Base-by-base conservation (phyloP, 2,113 vertebrate genomes). In the Syngnathoides biaculeatus region DNA sequence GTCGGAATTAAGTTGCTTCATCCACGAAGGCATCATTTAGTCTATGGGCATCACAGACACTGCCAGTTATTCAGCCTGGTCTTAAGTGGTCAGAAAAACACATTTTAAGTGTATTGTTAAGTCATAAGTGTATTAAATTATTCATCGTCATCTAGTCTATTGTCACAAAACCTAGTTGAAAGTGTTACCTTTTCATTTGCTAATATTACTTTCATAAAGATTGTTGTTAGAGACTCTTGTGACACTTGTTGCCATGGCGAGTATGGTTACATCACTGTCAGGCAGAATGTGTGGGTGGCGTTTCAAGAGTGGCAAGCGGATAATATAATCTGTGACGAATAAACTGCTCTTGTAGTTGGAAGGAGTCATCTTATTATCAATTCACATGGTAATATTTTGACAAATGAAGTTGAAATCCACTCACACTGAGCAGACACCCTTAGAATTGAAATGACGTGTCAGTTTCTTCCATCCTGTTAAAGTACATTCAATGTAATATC, bases 11-110 rank as follows among this genome's bases (percentile, higher is more conserved):
- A 50, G 47, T 19, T 5, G 10, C 42, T 78, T 43, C 8, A 15
- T 77, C 82, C 83, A 81, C 80, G 71, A 82, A 81, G 60, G 72
- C 64, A 69, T 79, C 72, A 56, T 45, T 30, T 39, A 47, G 71
- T 38, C 38, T 66, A 24, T 60, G 66, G 65, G 55, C 69, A 42
- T 43, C 42, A 17, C 17, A 73, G 57, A 45, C 61, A 68, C 61
- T 62, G 67, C 70, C 68, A 8, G 69, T 45, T 4, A 9, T 69
- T 65, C 73, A 75, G 64, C 56, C 19, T 24, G 30, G 55, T 61
- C 62, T 50, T 52, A 8, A 11, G 72, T 59, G 79, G 68, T 64
- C 62, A 65, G 69, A 61, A 64, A 69, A 64, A 68, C n/a, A n/a
- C n/a, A n/a, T 68, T 68, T 53, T 43, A 1, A 35, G 64, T 14